These are phyloP conservation scores for Sarcophaga bullata DNA, from an alignment of 1,140 invertebrate species.

Conservation along the genomic window DNA sequence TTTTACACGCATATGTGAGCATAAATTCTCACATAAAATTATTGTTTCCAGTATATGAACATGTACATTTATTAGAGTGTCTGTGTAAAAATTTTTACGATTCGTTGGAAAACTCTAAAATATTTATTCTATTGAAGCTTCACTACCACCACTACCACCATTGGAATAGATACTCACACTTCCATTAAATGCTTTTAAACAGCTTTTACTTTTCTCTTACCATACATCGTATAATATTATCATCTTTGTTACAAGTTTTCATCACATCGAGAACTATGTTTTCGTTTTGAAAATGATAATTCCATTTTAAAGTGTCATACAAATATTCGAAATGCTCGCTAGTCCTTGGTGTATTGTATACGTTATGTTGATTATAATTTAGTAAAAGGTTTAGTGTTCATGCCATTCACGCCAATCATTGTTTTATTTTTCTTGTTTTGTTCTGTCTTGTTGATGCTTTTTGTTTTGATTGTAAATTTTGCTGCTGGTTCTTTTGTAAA, in stretches of 20 bases:
- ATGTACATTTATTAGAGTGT: not conserved
- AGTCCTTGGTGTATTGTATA: no score
- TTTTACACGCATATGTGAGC: not conserved
- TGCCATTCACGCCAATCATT: no score
- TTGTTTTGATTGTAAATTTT: not conserved
- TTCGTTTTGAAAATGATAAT: no score
- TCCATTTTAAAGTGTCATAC: no score
- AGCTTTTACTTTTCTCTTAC: not conserved
- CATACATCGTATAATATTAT: no score
- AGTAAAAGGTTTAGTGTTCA: no score
- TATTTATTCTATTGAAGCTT: not conserved
- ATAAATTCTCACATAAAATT: not conserved
- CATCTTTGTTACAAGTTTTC: no score
- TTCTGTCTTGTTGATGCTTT: not conserved
- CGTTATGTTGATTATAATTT: no score
- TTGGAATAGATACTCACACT: not conserved
- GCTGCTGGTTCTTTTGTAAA: not conserved
- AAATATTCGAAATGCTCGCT: no score
- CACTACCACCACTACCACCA: not conserved
- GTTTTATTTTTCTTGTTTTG: not conserved
- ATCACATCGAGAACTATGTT: no score
- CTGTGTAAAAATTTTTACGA: not conserved
- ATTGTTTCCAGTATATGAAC: constrained; percentile 12
- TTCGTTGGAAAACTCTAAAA: not conserved
- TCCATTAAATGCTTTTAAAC: not conserved